phyloP scores from a whole-genome alignment of 1,140 invertebrate species.

The Oryctes rhinoceros region DNA sequence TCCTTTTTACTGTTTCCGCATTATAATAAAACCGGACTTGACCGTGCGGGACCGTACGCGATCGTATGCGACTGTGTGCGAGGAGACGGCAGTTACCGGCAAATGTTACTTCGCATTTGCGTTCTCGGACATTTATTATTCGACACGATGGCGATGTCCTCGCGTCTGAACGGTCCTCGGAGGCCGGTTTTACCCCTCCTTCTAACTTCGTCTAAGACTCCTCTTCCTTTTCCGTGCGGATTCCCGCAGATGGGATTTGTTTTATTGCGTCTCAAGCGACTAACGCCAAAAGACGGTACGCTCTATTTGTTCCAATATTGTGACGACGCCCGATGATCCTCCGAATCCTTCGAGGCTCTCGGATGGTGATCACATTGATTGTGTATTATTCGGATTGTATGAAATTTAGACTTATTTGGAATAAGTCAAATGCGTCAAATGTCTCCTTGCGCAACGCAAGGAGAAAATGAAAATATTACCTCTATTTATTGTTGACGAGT shows the following conservation, averaged over 20 bases:
- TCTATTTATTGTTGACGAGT: too few species aligned
- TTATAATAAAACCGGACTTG: conserved; percentile 57
- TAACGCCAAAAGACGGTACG: conserved; percentile 44
- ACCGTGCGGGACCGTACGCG: conserved; percentile 48
- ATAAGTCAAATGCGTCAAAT: too few species aligned
- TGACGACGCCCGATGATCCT: neutral
- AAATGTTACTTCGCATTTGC: conserved; percentile 61
- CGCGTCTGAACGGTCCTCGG: conserved; percentile 44
- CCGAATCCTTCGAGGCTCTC: neutral
- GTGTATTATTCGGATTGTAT: too few species aligned
- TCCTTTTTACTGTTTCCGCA: conserved; percentile 59
- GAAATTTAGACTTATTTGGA: too few species aligned
- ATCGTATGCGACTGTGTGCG: neutral
- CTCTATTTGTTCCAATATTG: conserved; percentile 55
- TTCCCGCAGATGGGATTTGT: conserved; percentile 56
- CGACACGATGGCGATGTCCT: conserved; percentile 50
- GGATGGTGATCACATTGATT: too few species aligned
- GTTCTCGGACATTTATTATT: conserved; percentile 60
- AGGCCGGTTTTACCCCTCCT: neutral
- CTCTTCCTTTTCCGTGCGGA: conserved; percentile 26
- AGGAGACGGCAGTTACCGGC: conserved; percentile 55
- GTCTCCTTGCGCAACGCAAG: too few species aligned
- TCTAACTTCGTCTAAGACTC: neutral
- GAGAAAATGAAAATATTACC: too few species aligned
- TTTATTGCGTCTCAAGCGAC: conserved; percentile 52